Evolutionary conservation across 1,140 invertebrate genomes (phyloP), one percentile per base, ranked within the genome.

Genomic region (Oryzaephilus surinamensis): DNA sequence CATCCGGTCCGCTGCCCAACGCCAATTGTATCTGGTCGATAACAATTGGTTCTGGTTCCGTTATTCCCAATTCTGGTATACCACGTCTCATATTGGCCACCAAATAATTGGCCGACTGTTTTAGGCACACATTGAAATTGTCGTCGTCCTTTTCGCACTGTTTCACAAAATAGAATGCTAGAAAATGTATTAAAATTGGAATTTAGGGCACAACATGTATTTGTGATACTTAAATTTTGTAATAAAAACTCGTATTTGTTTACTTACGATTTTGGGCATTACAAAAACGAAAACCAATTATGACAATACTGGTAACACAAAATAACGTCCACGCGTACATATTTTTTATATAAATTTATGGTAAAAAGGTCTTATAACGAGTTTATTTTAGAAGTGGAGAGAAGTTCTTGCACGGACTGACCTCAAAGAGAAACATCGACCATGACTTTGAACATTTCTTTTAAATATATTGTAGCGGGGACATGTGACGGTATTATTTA

Each of bases 11-110:
- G 4, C 65, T 74, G 27, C 83, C 83, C 26, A 87, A 58, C 0
- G 80, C 68, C 28, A 87, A 81, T n/a, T 80, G 75, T 23, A 86
- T 72, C 58, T 86, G 81, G 57, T 87, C 82, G 7, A 87, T 76
- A 3, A 81, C 57, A 29, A 85, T 79, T 0, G 81, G 79, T 46
- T 86, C 83, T 0, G 79, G 72, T 62, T 77, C 69, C 43, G 68
- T 66, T 20, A 79, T 67, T 29, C 70, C 74, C 27, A 81, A 49
- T 54, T 81, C 77, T 6, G 77, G 77, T 28, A 78, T 73, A 28
- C 77, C 77, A 40, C 60, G 45, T 39, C 76, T 72, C 38, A 85
- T 73, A 48, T 77, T 70, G 33, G 76, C 71, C 2, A 78, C 71
- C 15, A 87, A 66, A 35, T 69, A 66, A 55, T 86, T 86, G 38